phyloP scores from a whole-genome alignment of 2,113 vertebrate genomes.

The Erpornis zantholeuca region DNA sequence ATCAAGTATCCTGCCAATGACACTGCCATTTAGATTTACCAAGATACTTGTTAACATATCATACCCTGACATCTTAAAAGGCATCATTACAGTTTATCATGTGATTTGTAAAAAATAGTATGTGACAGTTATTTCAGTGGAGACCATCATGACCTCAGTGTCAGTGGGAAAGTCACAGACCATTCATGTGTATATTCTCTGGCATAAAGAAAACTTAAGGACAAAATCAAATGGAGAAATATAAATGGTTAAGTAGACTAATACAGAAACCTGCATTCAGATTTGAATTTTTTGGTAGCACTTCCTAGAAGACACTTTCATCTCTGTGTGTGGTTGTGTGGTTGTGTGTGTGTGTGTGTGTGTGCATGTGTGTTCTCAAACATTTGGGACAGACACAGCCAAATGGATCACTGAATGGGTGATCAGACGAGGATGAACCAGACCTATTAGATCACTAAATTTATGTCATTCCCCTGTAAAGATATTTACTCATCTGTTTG shows the following conservation, averaged over 20 bases:
- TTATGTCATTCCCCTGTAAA: not conserved
- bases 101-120: conserved; percentile 55
- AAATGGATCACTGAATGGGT: not conserved
- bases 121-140: conserved; percentile 32
- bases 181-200: not conserved
- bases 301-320: not conserved
- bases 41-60: conserved; percentile 57
- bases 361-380: not conserved
- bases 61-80: conserved; percentile 67
- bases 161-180: not conserved
- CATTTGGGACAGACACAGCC: not conserved
- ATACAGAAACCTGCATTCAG: not conserved
- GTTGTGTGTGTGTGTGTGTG: not conserved
- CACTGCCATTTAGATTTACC: conserved; percentile 62
- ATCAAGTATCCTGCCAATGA: conserved; percentile 32
- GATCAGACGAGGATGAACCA: too few relatives aligned
- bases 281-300: not conserved
- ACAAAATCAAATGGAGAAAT: not conserved
- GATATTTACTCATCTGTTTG: not conserved
- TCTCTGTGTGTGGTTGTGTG: rapidly evolving
- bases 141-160: conserved; percentile 28
- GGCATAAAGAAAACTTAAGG: not conserved
- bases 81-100: conserved; percentile 52
- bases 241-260: not conserved
- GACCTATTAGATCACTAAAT: not conserved